Percentiles rank a stretch among this genome's conserved stretches.
phyloP scores from a whole-genome alignment of 2,797 vertebrate species.

The Chelon labrosus region DNA sequence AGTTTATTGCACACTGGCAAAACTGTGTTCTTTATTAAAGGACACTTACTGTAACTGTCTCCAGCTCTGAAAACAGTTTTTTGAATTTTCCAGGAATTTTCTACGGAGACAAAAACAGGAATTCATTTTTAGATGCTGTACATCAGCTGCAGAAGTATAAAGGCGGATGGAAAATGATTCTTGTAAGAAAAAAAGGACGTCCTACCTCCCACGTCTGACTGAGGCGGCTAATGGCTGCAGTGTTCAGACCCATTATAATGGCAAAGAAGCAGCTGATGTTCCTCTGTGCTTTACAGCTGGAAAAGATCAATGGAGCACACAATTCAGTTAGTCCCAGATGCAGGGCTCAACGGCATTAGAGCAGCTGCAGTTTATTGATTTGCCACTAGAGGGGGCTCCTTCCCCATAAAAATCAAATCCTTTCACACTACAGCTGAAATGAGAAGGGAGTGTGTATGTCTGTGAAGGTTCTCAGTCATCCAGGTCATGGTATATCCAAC shows the following conservation, averaged over 20 bases:
- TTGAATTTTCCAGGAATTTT: slow-evolving; percentile 99
- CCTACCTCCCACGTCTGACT: slow-evolving; percentile 97
- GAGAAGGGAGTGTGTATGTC: too few species aligned
- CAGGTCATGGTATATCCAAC: too few species aligned
- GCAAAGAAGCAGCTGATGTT: slow-evolving; percentile 98
- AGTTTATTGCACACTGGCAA: background rate
- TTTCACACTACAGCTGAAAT: background rate
- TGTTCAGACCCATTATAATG: slow-evolving; percentile 98
- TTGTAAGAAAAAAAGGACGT: background rate
- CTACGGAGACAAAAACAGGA: slow-evolving; percentile 77
- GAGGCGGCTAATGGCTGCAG: slow-evolving; percentile 94
- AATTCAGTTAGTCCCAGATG: slow-evolving; percentile 1
- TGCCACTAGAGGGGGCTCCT: slow-evolving; percentile 65
- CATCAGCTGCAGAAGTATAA: background rate
- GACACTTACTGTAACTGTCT: slow-evolving; percentile 94
- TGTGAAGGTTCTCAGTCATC: too few species aligned
- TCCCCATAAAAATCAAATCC: slow-evolving; percentile 13
- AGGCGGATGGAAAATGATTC: background rate
- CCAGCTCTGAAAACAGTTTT: slow-evolving; percentile 97
- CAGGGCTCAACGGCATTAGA: background rate
- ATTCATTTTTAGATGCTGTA: background rate
- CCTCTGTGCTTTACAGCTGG: slow-evolving; percentile 95
- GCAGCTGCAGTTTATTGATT: slow-evolving; percentile 35
- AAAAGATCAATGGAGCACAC: slow-evolving; percentile 21
- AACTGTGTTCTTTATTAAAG: background rate